Evolutionary conservation across 2,113 vertebrate genomes (phyloP).

Genomic region (Tenrec ecaudatus): DNA sequence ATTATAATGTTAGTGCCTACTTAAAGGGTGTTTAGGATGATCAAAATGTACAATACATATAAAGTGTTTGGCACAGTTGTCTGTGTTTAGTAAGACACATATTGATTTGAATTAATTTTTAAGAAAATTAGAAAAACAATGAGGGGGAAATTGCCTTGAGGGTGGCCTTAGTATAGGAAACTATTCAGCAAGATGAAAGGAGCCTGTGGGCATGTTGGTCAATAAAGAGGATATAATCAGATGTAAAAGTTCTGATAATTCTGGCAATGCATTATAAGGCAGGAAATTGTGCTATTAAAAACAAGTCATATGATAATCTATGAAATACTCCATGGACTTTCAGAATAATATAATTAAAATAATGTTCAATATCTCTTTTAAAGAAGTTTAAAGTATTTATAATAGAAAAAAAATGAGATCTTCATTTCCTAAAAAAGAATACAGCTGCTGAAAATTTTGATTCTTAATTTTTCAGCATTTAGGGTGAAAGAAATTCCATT

Average conservation of each 20-base stretch:
- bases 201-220: not conserved
- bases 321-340: not conserved
- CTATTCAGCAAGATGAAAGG: not conserved
- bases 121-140: not conserved
- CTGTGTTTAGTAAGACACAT: not conserved
- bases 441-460: not conserved
- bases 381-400: constrained; percentile 39
- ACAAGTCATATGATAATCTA: not conserved
- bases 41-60: not conserved
- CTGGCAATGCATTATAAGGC: not conserved
- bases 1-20: not conserved
- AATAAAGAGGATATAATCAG: not conserved
- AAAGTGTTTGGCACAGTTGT: not conserved
- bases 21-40: not conserved
- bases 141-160: not conserved
- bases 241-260: not conserved
- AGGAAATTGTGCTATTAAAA: constrained; percentile 25
- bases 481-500: not conserved
- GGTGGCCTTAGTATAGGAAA: not conserved
- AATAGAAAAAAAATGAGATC: not conserved
- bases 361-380: not conserved
- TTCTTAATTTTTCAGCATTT: not conserved
- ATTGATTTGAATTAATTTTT: constrained; percentile 1
- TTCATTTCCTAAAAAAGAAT: not conserved
- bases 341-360: not conserved